Evolutionary conservation across 2,113 vertebrate genomes (phyloP).

Genomic region (Aegotheles bennettii): DNA sequence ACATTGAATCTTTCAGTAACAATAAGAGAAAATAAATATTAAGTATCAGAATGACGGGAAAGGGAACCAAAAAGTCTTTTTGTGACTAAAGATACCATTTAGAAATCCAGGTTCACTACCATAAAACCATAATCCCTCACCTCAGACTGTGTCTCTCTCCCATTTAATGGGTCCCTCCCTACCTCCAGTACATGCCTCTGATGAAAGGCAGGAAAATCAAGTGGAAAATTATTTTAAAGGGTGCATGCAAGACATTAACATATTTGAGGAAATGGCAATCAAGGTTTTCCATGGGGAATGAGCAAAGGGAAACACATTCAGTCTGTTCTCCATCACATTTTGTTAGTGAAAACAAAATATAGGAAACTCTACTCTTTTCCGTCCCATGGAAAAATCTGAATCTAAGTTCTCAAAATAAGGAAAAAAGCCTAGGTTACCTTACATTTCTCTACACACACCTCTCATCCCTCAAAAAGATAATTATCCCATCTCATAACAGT

Average conservation of each 20-base stretch:
- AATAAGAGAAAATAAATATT: neutral
- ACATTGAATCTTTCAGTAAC: neutral
- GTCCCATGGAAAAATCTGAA: neutral
- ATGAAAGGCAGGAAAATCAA: conserved; percentile 58
- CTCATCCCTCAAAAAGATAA: neutral
- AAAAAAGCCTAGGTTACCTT: neutral
- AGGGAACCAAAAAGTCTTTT: neutral
- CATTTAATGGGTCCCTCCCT: conserved; percentile 34
- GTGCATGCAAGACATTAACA: conserved; percentile 13
- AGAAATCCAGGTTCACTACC: neutral
- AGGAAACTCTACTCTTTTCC: neutral
- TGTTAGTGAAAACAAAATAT: neutral
- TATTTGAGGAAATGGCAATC: conserved; percentile 50
- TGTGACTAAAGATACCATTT: neutral
- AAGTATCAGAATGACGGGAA: neutral
- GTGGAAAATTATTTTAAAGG: conserved; percentile 40
- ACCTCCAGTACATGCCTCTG: conserved; percentile 13
- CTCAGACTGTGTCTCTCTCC: neutral
- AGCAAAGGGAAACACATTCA: neutral
- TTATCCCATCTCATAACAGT: neutral
- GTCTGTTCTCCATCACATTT: conserved; percentile 19
- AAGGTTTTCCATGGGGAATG: conserved; percentile 14
- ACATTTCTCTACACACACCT: neutral
- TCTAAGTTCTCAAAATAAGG: neutral
- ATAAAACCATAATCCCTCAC: neutral